Percentiles rank a stretch among this genome's conserved stretches.
Conservation (phyloP, 2,113 vertebrate species). For the Ascaphus truei region DNA sequence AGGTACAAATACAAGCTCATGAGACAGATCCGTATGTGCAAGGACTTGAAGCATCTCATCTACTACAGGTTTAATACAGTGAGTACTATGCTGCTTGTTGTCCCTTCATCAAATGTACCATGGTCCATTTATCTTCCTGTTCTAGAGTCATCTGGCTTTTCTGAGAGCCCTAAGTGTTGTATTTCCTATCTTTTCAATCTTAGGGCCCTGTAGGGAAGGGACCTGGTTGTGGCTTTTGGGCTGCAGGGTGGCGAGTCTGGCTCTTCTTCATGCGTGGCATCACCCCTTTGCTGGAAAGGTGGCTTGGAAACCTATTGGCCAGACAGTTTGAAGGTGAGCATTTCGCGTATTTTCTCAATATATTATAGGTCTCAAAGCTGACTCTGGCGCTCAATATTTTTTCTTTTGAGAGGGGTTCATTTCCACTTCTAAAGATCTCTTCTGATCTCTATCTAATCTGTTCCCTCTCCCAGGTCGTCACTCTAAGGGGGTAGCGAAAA, state of each 20-base stretch:
- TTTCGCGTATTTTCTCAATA: background rate
- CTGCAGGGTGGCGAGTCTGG: conserved; percentile 98
- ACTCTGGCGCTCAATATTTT: no score
- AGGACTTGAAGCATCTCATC: conserved; percentile 97
- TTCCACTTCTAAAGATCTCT: no score
- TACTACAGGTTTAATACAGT: conserved; percentile 98
- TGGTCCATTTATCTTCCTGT: no score
- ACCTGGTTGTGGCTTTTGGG: conserved; percentile 98
- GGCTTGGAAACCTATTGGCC: conserved; percentile 96
- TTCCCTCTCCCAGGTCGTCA: conserved; percentile 76
- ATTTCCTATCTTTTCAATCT: no score
- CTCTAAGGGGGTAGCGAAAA: conserved; percentile 97
- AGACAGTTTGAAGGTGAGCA: conserved; percentile 95
- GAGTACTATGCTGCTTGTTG: conserved; percentile 46
- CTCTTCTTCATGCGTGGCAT: conserved; percentile 98
- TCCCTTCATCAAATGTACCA: background rate
- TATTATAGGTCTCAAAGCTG: no score
- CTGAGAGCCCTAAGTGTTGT: no score
- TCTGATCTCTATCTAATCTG: no score
- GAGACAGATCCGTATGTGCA: conserved; percentile 98
- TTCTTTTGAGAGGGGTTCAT: no score
- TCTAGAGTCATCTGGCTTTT: no score
- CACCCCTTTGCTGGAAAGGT: conserved; percentile 91
- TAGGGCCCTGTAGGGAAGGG: conserved; percentile 97
- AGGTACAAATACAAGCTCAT: conserved; percentile 98